phyloP scores from a whole-genome alignment of 1,140 invertebrate species.

The Danaus plexippus region DNA sequence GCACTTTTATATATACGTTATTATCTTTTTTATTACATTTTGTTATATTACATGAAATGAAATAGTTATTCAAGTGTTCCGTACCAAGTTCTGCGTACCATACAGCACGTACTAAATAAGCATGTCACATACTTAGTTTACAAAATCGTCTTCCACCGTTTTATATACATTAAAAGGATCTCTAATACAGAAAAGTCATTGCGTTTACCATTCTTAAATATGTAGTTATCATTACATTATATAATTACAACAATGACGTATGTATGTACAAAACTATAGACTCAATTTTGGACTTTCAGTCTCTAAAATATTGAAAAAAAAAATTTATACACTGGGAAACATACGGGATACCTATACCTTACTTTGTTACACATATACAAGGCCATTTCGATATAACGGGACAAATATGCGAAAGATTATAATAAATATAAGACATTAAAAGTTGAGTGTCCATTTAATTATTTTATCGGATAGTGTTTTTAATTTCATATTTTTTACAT shows the following conservation, averaged over 20 bases:
- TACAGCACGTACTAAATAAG: too few species aligned
- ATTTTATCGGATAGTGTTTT: too few species aligned
- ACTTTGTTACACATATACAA: constrained; percentile 60
- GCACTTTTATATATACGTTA: background rate
- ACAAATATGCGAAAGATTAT: background rate
- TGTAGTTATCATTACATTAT: constrained; percentile 57
- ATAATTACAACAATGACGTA: constrained; percentile 64
- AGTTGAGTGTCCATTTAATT: too few species aligned
- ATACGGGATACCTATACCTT: constrained; percentile 47
- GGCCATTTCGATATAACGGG: constrained; percentile 27
- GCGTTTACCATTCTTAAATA: constrained; percentile 60
- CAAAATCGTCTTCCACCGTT: constrained; percentile 26
- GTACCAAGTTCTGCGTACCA: too few species aligned
- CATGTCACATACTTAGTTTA: too few species aligned
- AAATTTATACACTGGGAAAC: constrained; percentile 51
- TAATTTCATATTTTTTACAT: background rate
- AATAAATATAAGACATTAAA: too few species aligned
- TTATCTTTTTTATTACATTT: constrained; percentile 1
- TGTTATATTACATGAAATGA: constrained; percentile 3
- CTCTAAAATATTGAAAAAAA: constrained; percentile 59
- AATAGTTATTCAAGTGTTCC: too few species aligned
- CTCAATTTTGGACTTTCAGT: constrained; percentile 70
- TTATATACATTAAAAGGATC: constrained; percentile 49
- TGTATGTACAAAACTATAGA: constrained; percentile 70
- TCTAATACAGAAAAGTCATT: constrained; percentile 67